These are phyloP conservation scores for Lasioglossum albipes DNA, from an alignment of 1,140 invertebrate genomes.

Conservation along the genomic window DNA sequence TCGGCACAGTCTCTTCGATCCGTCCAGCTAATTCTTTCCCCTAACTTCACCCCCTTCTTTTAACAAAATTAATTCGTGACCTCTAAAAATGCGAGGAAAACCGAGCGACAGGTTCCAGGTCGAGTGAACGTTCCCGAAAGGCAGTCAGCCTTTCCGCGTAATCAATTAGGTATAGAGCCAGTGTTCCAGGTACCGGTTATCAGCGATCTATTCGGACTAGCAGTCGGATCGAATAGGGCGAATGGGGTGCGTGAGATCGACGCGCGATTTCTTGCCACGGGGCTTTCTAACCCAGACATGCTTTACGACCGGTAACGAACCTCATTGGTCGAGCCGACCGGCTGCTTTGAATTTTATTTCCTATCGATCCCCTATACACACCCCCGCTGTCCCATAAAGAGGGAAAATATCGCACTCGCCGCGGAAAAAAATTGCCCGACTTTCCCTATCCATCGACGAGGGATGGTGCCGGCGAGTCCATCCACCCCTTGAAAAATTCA, in stretches of 20 bases:
- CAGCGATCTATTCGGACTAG: conserved; percentile 35
- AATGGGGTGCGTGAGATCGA: conserved; percentile 7
- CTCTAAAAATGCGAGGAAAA: too few relatives aligned
- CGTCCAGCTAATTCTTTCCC: too few relatives aligned
- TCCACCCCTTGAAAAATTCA: conserved; percentile 9
- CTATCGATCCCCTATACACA: conserved; percentile 35
- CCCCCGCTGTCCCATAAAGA: not conserved
- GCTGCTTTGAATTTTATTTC: conserved; percentile 51
- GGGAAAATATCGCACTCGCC: not conserved
- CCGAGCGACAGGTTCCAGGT: too few relatives aligned
- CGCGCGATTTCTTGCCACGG: conserved; percentile 27
- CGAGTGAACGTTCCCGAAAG: not conserved
- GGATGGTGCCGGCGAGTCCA: not conserved
- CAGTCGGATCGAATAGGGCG: not conserved
- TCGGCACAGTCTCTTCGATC: too few relatives aligned
- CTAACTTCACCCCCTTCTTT: too few relatives aligned
- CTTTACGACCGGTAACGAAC: conserved; percentile 54
- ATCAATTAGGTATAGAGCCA: conserved; percentile 13
- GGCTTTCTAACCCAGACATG: conserved; percentile 18
- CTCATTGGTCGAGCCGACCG: conserved; percentile 27
- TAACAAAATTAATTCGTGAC: too few relatives aligned
- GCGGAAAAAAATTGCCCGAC: not conserved
- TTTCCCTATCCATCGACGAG: not conserved
- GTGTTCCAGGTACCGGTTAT: conserved; percentile 55
- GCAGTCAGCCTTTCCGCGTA: conserved; percentile 3